These are phyloP conservation scores for Epinephelus malabaricus DNA, from an alignment of 2,797 vertebrate species.

Conservation along the genomic window DNA sequence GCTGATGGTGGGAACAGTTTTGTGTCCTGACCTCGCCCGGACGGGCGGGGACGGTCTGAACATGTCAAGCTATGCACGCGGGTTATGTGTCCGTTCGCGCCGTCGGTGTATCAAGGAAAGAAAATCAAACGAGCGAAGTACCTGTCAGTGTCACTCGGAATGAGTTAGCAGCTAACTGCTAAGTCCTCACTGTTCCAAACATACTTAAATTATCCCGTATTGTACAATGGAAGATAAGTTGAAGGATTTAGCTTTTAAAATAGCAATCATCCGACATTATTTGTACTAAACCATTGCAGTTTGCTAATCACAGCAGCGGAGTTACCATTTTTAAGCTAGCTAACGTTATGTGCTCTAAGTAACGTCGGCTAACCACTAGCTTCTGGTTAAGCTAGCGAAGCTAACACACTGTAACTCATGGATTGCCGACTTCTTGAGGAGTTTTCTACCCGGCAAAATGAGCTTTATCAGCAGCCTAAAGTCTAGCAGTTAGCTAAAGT, in stretches of 20 bases:
- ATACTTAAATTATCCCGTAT: not conserved
- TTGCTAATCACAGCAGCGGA: constrained; percentile 5
- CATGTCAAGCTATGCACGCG: no score
- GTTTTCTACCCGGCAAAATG: not conserved
- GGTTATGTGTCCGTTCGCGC: not conserved
- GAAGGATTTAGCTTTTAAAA: not conserved
- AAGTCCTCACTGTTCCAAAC: constrained; percentile 27
- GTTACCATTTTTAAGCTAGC: constrained; percentile 16
- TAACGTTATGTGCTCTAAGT: constrained; percentile 1
- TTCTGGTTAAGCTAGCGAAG: constrained; percentile 31
- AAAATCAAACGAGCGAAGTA: constrained; percentile 55
- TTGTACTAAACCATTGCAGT: not conserved
- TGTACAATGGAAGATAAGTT: not conserved
- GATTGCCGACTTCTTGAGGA: not conserved
- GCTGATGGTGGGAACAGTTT: constrained; percentile 40
- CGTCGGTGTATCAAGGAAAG: not conserved
- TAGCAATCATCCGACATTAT: not conserved
- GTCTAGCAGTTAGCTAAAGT: not conserved
- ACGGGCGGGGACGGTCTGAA: constrained; percentile 60
- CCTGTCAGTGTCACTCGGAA: constrained; percentile 81
- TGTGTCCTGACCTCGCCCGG: fast-evolving
- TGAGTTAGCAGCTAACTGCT: constrained; percentile 82
- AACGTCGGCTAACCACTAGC: constrained; percentile 33
- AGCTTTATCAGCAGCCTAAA: not conserved
- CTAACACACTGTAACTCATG: constrained; percentile 14